Conservation (phyloP, 2,797 vertebrate genomes). For the Tokudaia muenninki region DNA sequence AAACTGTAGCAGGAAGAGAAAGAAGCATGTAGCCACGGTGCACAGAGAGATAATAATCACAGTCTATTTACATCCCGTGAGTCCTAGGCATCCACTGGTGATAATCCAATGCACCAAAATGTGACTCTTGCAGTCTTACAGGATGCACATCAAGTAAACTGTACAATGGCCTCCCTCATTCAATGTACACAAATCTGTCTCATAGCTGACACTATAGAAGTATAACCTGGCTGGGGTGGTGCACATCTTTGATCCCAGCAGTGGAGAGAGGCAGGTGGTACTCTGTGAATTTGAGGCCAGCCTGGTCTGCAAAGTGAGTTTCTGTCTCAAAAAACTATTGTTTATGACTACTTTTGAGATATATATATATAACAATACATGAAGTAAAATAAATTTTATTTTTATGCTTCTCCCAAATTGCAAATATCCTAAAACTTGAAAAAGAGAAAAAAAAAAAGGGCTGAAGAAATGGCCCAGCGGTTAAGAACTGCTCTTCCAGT, state of each 20-base stretch:
- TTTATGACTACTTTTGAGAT: background rate
- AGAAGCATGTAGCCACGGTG: background rate
- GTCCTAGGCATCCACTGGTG: background rate
- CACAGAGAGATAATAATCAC: slow-evolving; percentile 44
- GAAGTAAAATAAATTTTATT: background rate
- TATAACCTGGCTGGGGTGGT: background rate
- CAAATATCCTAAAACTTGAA: background rate
- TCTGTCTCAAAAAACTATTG: background rate
- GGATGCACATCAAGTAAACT: background rate
- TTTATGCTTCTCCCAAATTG: background rate
- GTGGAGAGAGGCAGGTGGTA: background rate
- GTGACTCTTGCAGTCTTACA: background rate
- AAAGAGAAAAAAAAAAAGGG: background rate
- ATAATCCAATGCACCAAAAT: background rate
- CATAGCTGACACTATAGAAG: background rate
- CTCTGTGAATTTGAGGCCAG: background rate
- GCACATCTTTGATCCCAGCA: background rate
- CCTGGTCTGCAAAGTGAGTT: background rate
- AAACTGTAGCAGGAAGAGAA: slow-evolving; percentile 90
- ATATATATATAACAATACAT: background rate
- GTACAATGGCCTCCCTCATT: background rate
- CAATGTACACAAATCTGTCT: background rate
- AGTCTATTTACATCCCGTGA: background rate
- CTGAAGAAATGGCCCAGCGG: too few relatives aligned
- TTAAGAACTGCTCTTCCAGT: too few relatives aligned